Evolutionary conservation across 2,797 vertebrate species (phyloP).

Genomic region (Salarias fasciatus): DNA sequence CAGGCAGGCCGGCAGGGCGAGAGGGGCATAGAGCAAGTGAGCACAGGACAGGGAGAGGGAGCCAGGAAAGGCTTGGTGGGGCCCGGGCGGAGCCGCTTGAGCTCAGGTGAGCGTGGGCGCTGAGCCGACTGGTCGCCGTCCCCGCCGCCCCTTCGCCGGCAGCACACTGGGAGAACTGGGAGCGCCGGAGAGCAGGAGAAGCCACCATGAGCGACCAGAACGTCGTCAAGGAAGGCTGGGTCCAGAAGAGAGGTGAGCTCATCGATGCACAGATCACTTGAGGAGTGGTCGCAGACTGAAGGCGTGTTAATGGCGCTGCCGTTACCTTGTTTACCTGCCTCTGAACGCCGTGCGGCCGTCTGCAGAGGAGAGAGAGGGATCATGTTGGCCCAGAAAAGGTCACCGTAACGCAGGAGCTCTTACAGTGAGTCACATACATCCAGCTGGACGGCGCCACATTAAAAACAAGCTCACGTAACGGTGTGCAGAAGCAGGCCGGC

Average conservation of each 20-base stretch:
- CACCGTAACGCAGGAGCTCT: too few relatives aligned
- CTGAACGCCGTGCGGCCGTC: too few relatives aligned
- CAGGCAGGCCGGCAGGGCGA: slow-evolving; percentile 20
- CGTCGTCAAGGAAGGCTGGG: slow-evolving; percentile 86
- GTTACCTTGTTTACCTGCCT: too few relatives aligned
- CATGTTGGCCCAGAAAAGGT: too few relatives aligned
- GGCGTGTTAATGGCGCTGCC: too few relatives aligned
- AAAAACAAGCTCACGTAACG: too few relatives aligned
- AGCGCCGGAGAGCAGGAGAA: slow-evolving; percentile 64
- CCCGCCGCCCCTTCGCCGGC: slow-evolving; percentile 46
- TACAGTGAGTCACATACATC: too few relatives aligned
- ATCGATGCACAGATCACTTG: too few relatives aligned
- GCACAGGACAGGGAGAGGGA: slow-evolving; percentile 11
- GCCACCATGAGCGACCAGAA: slow-evolving; percentile 86
- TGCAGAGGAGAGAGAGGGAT: too few relatives aligned
- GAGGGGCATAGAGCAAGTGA: slow-evolving; percentile 55
- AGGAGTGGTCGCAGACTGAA: too few relatives aligned
- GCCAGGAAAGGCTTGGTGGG: not conserved
- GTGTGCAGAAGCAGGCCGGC: too few relatives aligned
- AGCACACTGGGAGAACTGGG: slow-evolving; percentile 77
- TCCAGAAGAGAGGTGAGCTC: slow-evolving; percentile 83
- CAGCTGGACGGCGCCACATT: too few relatives aligned
- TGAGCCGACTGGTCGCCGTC: slow-evolving; percentile 42
- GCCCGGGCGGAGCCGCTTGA: not conserved
- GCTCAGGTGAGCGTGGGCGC: slow-evolving; percentile 18